phyloP scores from a whole-genome alignment of 1,140 invertebrate species.

The Fopius arisanus region DNA sequence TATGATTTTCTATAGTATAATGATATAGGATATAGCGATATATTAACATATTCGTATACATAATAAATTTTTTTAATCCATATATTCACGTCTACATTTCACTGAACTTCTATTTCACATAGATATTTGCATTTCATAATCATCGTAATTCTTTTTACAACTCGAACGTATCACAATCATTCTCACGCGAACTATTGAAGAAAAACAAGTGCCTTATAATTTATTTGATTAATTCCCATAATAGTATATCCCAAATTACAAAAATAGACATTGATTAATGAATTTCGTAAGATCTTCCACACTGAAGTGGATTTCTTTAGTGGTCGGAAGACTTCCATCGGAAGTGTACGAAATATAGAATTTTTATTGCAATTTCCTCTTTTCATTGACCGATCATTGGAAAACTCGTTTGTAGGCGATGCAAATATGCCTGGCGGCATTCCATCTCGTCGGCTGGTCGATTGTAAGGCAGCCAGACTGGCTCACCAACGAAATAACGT shows the following conservation, averaged over 20 bases:
- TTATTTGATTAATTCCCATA: not conserved
- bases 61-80: too few species aligned
- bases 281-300: not conserved
- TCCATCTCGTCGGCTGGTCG: slow-evolving; percentile 88
- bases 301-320: not conserved
- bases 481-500: slow-evolving; percentile 90
- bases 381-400: slow-evolving; percentile 35
- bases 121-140: too few species aligned
- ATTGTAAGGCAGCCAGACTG: slow-evolving; percentile 91
- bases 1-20: too few species aligned
- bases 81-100: too few species aligned
- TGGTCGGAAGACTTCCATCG: too few species aligned
- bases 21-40: too few species aligned
- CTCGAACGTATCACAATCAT: not conserved
- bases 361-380: not conserved
- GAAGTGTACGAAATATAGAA: not conserved
- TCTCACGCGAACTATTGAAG: not conserved
- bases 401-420: slow-evolving; percentile 70
- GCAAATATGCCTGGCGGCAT: slow-evolving; percentile 76
- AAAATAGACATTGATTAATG: not conserved
- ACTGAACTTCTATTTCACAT: too few species aligned
- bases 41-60: too few species aligned
- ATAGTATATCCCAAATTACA: not conserved
- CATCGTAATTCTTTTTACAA: too few species aligned
- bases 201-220: not conserved